Percentiles rank a stretch among this genome's conserved stretches.
Conservation (phyloP, 2,113 vertebrate genomes). For the Alces alces region DNA sequence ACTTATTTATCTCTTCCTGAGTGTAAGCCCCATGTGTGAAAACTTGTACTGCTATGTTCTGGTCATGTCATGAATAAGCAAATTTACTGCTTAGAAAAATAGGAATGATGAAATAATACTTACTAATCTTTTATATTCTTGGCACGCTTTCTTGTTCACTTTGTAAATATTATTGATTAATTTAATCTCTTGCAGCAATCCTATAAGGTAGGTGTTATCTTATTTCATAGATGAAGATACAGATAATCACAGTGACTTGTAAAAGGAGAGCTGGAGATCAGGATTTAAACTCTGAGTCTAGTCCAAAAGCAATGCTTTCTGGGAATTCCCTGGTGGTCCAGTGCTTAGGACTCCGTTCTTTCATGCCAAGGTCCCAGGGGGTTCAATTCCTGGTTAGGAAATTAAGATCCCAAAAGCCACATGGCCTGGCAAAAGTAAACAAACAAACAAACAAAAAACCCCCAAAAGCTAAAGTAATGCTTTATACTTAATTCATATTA, state of each 20-base stretch:
- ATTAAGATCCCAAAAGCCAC: neutral
- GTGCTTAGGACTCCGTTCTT: neutral
- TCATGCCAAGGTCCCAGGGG: neutral
- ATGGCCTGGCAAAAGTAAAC: neutral
- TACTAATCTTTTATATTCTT: neutral
- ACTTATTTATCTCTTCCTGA: neutral
- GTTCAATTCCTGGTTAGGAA: neutral
- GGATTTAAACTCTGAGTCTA: neutral
- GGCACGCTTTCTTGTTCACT: neutral
- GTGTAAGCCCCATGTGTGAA: neutral
- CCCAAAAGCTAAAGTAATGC: neutral
- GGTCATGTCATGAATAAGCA: neutral
- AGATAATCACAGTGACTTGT: neutral
- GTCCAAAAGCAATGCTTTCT: neutral
- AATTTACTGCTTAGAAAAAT: slow-evolving; percentile 14
- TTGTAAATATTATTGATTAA: neutral
- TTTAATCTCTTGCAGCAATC: neutral
- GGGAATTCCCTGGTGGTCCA: neutral
- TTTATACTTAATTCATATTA: neutral
- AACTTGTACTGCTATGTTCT: neutral
- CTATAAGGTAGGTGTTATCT: neutral
- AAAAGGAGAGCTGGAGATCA: neutral
- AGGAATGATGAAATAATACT: neutral
- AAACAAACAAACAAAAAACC: neutral
- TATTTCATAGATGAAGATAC: neutral